Evolutionary conservation across 1,140 invertebrate species (phyloP), one percentile per base, ranked within the genome.

Genomic region (Drosophila takahashii): DNA sequence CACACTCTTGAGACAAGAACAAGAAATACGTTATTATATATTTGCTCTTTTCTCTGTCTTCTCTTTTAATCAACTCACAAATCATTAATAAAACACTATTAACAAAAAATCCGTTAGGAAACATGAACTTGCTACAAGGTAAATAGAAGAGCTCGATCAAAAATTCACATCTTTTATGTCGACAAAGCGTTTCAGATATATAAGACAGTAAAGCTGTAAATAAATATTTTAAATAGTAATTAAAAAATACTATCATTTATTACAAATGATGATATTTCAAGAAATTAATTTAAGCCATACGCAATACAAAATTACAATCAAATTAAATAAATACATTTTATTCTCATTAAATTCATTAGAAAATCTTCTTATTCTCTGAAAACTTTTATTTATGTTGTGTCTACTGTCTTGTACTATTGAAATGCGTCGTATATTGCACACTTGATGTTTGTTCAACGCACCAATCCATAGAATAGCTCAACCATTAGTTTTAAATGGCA

Each of bases 71-170:
- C 66, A 77, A 75, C 27, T 71, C 71, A 83, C 50, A 67, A 57
- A 77, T 73, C 54, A 70, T 57, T 37, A 13, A 45, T 22, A 54
- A 76, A 71, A 76, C 74, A 78, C 51, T 39, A 51, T 22, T 22
- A 2, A 22, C 22, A 79, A 45, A 58, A 50, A 52, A 57, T 60
- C 45, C 57, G 78, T 84, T 92, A 91, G 91, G 90, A 92, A 92
- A 91, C 80, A 85, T 92, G 70, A 92, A 91, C 79, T 85, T 92
- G 74, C 85, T 92, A 90, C 91, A 92, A 92, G 91, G 92, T 92
- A 90, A 90, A 89, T 89, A 75, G 64, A 52, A 52, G 83, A 65
- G 67, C 39, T 79, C 44, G 48, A 75, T 84, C 71, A 85, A 44
- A 51, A 61, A 51, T 72, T 73, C 65, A 79, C 59, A 52, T 53